Conservation (phyloP, 2,797 vertebrate genomes). For the Semotilus atromaculatus region DNA sequence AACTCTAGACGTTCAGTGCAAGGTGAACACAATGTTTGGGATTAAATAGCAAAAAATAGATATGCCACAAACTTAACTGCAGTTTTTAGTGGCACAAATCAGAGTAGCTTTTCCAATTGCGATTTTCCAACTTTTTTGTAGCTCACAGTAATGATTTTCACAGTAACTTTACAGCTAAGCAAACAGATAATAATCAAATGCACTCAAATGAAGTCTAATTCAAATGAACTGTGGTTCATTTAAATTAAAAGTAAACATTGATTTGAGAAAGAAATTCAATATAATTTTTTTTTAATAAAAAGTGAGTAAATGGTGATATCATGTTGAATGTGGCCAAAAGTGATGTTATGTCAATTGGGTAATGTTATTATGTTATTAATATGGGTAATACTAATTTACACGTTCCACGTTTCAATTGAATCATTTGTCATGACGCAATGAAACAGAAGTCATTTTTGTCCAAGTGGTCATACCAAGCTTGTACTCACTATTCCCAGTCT, state of each 20-base stretch:
- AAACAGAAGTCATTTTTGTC: not conserved
- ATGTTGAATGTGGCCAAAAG: not conserved
- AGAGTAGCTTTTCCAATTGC: not conserved
- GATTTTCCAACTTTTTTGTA: too few species aligned
- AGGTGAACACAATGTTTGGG: not conserved
- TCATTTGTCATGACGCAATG: not conserved
- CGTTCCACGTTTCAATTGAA: not conserved
- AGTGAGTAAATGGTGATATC: not conserved
- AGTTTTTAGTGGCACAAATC: not conserved
- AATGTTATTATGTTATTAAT: too few species aligned
- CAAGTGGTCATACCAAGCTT: not conserved
- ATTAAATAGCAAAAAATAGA: slow-evolving; percentile 3
- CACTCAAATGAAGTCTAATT: not conserved
- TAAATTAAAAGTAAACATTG: too few species aligned
- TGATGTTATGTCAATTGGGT: too few species aligned
- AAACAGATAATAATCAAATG: not conserved
- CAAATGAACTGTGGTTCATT: too few species aligned
- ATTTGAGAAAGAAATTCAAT: too few species aligned
- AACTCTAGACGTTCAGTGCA: slow-evolving; percentile 26
- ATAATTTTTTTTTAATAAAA: too few species aligned
- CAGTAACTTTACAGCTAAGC: not conserved
- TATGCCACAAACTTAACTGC: not conserved
- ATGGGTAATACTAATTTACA: not conserved
- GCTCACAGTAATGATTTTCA: not conserved
- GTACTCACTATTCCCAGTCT: not conserved